Evolutionary conservation across 2,888 invertebrate genomes (phyloP).

Genomic region (Maniola hyperantus): DNA sequence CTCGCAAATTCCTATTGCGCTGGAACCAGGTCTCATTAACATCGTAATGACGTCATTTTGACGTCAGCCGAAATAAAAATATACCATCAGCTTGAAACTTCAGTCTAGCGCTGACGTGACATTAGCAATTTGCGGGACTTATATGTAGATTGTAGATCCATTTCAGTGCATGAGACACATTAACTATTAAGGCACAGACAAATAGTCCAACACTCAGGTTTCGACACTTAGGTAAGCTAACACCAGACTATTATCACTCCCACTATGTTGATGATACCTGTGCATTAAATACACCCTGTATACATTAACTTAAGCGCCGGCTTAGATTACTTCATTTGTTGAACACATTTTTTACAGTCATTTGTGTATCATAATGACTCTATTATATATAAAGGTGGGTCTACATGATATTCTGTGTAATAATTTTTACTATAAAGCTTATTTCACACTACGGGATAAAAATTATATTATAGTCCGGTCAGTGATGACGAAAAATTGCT

Average conservation of each 20-base stretch:
- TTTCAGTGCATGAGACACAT: slow-evolving; percentile 8
- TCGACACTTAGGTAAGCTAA: slow-evolving; percentile 37
- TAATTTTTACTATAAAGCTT: no score
- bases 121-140: no score
- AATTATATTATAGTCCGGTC: no score
- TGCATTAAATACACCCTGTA: slow-evolving; percentile 1
- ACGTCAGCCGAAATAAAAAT: no score
- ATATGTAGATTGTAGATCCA: no score
- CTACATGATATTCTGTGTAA: neutral
- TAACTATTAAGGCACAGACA: slow-evolving; percentile 36
- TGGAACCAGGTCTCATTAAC: no score
- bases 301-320: slow-evolving; percentile 27
- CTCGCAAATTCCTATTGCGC: no score
- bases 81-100: no score
- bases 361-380: slow-evolving; percentile 11
- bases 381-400: neutral
- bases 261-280: slow-evolving; percentile 19
- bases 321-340: slow-evolving; percentile 21
- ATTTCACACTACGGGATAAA: no score
- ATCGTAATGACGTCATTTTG: no score
- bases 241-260: neutral
- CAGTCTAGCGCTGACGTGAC: no score
- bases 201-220: slow-evolving; percentile 37
- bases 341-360: slow-evolving; percentile 9
- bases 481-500: no score